A percentile compares a stretch with the other conserved stretches of the same genome.
Conservation (phyloP, 2,888 invertebrate species). For the Phoenoteleia sp. region DNA sequence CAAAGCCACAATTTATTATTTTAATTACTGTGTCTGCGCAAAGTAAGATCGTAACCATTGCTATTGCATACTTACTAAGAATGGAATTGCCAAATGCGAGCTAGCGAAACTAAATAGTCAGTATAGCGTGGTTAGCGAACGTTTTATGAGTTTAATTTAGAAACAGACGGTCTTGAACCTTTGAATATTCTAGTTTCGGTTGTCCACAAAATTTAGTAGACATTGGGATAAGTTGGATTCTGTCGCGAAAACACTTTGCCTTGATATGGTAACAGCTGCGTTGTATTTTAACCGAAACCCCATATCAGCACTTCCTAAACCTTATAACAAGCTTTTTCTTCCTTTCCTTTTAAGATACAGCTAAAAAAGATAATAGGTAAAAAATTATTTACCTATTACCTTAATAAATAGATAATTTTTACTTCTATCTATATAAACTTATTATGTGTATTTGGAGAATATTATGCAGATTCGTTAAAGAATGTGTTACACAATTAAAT, state of each 20-base stretch:
- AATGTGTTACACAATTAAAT: too few relatives aligned
- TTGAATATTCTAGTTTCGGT: slow-evolving; percentile 80
- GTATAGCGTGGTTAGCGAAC: slow-evolving; percentile 75
- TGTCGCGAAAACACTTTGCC: slow-evolving; percentile 56
- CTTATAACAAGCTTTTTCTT: not conserved
- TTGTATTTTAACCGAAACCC: slow-evolving; percentile 31
- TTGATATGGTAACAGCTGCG: slow-evolving; percentile 77
- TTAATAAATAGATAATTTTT: too few relatives aligned
- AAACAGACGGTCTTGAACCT: slow-evolving; percentile 70
- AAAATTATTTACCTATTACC: too few relatives aligned
- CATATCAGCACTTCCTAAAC: not conserved
- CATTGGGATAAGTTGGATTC: slow-evolving; percentile 65
- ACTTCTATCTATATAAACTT: too few relatives aligned
- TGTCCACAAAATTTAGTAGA: slow-evolving; percentile 79
- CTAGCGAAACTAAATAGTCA: slow-evolving; percentile 73
- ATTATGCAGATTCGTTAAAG: too few relatives aligned
- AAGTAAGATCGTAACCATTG: slow-evolving; percentile 42
- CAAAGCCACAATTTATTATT: slow-evolving; percentile 80
- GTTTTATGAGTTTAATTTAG: slow-evolving; percentile 85
- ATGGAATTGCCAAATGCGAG: slow-evolving; percentile 66
- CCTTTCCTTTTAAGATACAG: too few relatives aligned
- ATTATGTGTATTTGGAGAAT: too few relatives aligned
- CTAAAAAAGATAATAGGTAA: too few relatives aligned
- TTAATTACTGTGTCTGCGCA: slow-evolving; percentile 77
- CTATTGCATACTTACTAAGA: slow-evolving; percentile 48